phyloP scores from a whole-genome alignment of 2,113 vertebrate species.

The Odocoileus virginianus region DNA sequence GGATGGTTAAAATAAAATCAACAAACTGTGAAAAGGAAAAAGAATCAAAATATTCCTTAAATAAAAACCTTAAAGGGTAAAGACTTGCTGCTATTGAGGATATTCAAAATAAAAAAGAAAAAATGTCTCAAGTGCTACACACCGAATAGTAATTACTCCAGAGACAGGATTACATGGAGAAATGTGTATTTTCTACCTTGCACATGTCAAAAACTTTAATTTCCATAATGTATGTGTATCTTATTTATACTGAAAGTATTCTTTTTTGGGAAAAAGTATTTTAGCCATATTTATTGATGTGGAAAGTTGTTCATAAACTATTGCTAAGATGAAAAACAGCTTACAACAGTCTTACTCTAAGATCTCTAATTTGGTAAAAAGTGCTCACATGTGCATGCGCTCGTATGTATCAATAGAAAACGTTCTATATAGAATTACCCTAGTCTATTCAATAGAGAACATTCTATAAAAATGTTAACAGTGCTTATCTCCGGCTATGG shows the following conservation, averaged over 20 bases:
- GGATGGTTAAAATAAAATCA: not conserved
- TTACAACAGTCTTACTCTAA: not conserved
- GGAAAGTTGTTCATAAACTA: not conserved
- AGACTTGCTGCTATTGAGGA: not conserved
- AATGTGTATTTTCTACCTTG: not conserved
- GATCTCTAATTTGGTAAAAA: not conserved
- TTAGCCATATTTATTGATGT: not conserved
- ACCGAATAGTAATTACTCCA: not conserved
- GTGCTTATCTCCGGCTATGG: not conserved
- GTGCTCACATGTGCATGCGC: not conserved
- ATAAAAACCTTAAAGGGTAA: not conserved
- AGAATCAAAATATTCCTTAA: not conserved
- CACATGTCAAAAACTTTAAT: not conserved
- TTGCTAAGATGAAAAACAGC: not conserved
- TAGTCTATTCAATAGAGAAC: not conserved
- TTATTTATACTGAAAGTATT: constrained; percentile 13
- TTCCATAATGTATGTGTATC: not conserved
- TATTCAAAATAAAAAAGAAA: constrained; percentile 17
- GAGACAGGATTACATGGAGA: not conserved
- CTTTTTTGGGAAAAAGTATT: not conserved
- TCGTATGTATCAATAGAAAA: not conserved
- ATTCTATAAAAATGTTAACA: not conserved
- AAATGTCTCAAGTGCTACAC: not conserved
- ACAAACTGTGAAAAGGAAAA: not conserved
- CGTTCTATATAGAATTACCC: not conserved